A percentile compares a stretch with the other conserved stretches of the same genome.
These are phyloP conservation scores for Cephus rjabovi DNA, from an alignment of 2,888 invertebrate species.

Conservation along the genomic window DNA sequence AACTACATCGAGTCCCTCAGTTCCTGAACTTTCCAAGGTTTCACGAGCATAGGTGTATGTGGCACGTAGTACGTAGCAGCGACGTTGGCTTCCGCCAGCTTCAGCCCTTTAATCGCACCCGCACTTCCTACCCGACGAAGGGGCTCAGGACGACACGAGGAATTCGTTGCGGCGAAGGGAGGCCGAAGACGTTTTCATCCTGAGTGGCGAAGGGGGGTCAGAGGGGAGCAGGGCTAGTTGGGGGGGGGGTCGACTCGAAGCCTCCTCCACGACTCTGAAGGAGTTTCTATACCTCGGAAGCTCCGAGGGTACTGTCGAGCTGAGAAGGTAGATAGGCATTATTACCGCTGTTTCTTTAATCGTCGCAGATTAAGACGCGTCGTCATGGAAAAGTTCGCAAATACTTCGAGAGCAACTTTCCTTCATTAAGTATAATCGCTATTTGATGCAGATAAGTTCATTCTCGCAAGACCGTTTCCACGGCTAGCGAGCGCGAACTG, in stretches of 20 bases:
- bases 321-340: conserved; percentile 15
- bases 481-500: conserved; percentile 33
- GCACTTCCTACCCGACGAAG: background rate
- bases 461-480: conserved; percentile 46
- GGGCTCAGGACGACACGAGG: background rate
- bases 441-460: conserved; percentile 58
- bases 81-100: background rate
- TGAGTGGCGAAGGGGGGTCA: background rate
- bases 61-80: background rate
- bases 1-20: background rate
- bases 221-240: background rate
- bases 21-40: background rate
- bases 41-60: background rate
- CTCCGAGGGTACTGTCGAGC: background rate
- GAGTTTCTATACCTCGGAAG: background rate
- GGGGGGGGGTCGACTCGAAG: conserved; percentile 33
- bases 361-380: conserved; percentile 48
- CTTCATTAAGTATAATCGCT: conserved; percentile 57
- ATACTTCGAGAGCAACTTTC: conserved; percentile 43
- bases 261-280: conserved; percentile 35
- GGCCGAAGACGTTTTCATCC: conserved; percentile 1
- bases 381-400: conserved; percentile 45
- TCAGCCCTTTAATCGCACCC: background rate
- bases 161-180: background rate
- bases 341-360: conserved; percentile 45